Evolutionary conservation across 1,140 invertebrate species (phyloP).

Genomic region (Trissolcus basalis): DNA sequence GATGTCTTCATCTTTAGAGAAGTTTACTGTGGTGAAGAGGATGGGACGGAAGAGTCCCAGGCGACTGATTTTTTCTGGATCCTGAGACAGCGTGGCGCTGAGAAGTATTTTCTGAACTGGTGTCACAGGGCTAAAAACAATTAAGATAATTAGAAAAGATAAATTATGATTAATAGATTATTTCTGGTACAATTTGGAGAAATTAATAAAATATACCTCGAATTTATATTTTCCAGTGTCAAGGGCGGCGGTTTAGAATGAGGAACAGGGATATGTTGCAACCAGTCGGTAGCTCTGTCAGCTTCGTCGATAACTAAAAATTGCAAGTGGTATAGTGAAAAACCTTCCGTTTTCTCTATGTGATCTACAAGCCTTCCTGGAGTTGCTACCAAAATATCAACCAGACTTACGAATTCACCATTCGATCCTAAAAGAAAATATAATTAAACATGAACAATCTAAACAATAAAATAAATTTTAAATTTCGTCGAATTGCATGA

Average conservation of each 20-base stretch:
- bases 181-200: no score
- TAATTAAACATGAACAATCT: conserved; percentile 1
- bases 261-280: conserved; percentile 81
- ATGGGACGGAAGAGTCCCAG: conserved; percentile 93
- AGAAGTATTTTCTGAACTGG: conserved; percentile 94
- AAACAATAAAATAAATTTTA: conserved; percentile 14
- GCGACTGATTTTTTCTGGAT: conserved; percentile 94
- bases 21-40: conserved; percentile 87
- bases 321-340: conserved; percentile 85
- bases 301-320: conserved; percentile 97
- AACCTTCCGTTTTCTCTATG: conserved; percentile 90
- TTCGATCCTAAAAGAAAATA: conserved; percentile 22
- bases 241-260: conserved; percentile 67
- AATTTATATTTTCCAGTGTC: conserved; percentile 58
- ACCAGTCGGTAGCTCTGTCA: conserved; percentile 92
- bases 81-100: conserved; percentile 96
- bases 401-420: conserved; percentile 74
- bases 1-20: conserved; percentile 69
- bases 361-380: conserved; percentile 95
- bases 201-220: conserved; percentile 22
- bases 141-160: neutral
- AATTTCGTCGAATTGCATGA: conserved; percentile 2
- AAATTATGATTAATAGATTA: no score
- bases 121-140: conserved; percentile 68
- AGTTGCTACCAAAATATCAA: conserved; percentile 95